Base-by-base conservation (phyloP, 2,797 vertebrate species). In the Gymnodraco acuticeps region DNA sequence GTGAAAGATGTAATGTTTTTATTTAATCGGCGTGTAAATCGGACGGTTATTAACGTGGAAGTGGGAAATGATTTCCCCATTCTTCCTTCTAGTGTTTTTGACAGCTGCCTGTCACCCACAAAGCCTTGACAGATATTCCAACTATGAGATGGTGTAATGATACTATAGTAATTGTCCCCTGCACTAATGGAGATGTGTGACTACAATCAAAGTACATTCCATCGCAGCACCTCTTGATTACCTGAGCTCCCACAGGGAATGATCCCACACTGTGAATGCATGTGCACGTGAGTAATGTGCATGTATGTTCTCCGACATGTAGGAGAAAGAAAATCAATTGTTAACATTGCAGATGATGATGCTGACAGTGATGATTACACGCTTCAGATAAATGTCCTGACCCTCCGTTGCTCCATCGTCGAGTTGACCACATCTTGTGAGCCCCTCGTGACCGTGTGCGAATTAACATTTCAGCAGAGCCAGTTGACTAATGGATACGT, bases 151-250 rank as follows among this genome's bases (percentile, higher is more conserved):
- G 70, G 78, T 77, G 66, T 78, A 70, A 87, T 80, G 67, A 83
- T 73, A 47, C 16, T 72, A 54, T 71, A 38, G 74, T 69, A 82
- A 87, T 83, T 88, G 86, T 84, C 72, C 65, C 20, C 65, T 74
- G 68, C 23, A 10, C 68, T 89, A 86, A 91, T 88, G 80, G 83
- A 86, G 59, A 85, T 46, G 64, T 67, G 81, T 52, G 75, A 73
- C 78, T 82, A 75, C 62, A 78, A 84, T 88, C 70, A 81, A 73
- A 79, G 62, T 50, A 54, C 1, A 70, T 53, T 83, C 59, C 62
- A 51, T 83, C 62, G 67, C 42, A n/a, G 73, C 69, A 86, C 76
- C 83, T 82, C 76, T 51, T 13, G 85, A 88, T 88, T 85, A 81
- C 77, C 78, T 69, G 31, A 53, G 17, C 79, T 70, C 65, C 71